A percentile compares a stretch with the other conserved stretches of the same genome.
Conservation (phyloP, 2,797 vertebrate species). For the Darevskia mixta region DNA sequence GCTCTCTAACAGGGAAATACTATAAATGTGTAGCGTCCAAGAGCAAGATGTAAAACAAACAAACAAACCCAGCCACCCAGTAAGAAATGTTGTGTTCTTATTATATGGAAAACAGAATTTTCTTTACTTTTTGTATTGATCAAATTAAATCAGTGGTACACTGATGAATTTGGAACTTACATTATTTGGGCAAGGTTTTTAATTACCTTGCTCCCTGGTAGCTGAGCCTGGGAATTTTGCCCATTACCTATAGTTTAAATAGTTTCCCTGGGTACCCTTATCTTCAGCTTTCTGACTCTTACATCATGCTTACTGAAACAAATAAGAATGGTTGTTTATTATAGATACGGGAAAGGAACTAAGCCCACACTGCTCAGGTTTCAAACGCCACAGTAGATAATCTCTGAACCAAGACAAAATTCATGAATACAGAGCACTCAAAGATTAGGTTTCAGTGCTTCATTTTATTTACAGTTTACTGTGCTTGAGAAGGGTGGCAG, state of each 20-base stretch:
- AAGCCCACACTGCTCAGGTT: not conserved
- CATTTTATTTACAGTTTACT: conserved; percentile 24
- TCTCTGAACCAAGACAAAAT: not conserved
- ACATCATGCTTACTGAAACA: conserved; percentile 21
- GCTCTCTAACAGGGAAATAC: not conserved
- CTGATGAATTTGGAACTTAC: not conserved
- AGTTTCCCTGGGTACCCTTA: fast-evolving
- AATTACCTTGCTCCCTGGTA: not conserved
- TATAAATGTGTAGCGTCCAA: not conserved
- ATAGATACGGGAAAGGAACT: not conserved
- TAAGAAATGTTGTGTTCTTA: fast-evolving
- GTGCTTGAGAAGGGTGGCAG: not conserved
- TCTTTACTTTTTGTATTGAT: not conserved
- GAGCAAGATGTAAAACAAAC: fast-evolving
- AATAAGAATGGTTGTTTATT: conserved; percentile 15
- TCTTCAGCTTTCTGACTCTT: not conserved
- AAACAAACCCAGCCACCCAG: fast-evolving
- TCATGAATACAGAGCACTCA: not conserved
- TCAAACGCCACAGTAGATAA: not conserved
- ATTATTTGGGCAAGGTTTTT: not conserved
- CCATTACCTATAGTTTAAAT: not conserved
- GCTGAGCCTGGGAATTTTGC: not conserved
- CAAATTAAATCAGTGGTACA: not conserved
- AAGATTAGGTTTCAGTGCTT: not conserved
- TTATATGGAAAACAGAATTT: too few relatives aligned